Evolutionary conservation across 2,797 vertebrate species (phyloP), one percentile per base, ranked within the genome.

Genomic region (Sternotherus odoratus): DNA sequence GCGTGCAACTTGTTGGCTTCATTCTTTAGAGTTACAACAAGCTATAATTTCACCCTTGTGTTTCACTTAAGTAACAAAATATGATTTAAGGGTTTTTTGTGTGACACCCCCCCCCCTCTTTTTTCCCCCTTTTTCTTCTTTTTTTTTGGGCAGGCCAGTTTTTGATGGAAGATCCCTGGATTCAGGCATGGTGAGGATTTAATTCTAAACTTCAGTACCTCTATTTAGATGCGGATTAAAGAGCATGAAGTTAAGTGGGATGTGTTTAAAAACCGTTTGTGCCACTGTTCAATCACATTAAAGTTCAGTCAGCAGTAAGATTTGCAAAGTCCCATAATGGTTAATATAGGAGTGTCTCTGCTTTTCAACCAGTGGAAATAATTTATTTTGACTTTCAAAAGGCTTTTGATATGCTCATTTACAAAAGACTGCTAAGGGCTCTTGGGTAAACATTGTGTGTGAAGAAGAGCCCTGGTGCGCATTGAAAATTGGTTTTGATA

Each of bases 331-430:
- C n/a, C 23, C 93, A 6, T 43, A 92, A 33, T 83, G 48, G 46
- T 49, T 54, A 83, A 74, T 94, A 77, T 39, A 92, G 36, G 57
- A 82, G 6, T 80, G 83, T 89, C 48, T 83, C 51, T 85, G 3
- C 83, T 48, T 95, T 83, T 26, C n/a, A 86, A 24, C 23, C 23
- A 60, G 51, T 88, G 49, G n/a, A 46, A 92, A 33, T 92, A 92
- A 93, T 88, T 93, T 95, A 84, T 48, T 49, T 49, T 49, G 48
- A 49, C 48, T 49, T 49, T 49, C 48, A 49, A 49, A 49, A 49
- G 48, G 85, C 85, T 96, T 95, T 96, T 91, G 11, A 90, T 90
- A 54, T 79, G 63, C 12, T 9, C 30, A 77, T 83, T 93, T 74
- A 81, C 84, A 66, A 88, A 89, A 86, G 77, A 85, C 21, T 1